Base-by-base conservation (phyloP, 2,797 vertebrate species). In the Sebastes dallii region DNA sequence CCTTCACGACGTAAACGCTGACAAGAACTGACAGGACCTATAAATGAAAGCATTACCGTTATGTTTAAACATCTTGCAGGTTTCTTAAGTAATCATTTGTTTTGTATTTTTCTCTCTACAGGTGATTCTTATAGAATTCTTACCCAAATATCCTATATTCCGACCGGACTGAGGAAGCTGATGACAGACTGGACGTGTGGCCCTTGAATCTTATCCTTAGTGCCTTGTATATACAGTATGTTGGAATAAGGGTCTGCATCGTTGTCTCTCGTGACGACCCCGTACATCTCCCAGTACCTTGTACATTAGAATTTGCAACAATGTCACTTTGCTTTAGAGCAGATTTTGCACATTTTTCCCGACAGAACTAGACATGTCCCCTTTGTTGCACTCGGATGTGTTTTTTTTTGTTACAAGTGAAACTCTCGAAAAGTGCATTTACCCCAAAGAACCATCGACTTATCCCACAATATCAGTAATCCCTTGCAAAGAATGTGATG, bases 51-150 rank as follows among this genome's bases (percentile, higher is more conserved):
- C 32, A n/a, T 71, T 8, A 5, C 24, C 16, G 2, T 56, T 24
- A 20, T 32, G 14, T 78, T 39, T 29, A 10, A 16, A 60, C 18
- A 18, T 27, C 20, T 42, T 56, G 22, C 42, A 16, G 2, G 50
- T 16, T 14, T 32, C 6, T 7, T 56, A 18, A 64, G 42, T 46
- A 5, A 68, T 24, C 2, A 27, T 8, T 64, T 24, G 3, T 76
- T 78, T 84, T 88, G 64, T 79, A 1, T 75, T 36, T 77, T 85
- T 88, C 80, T 86, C 92, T 94, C 93, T 92, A 46, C 90, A 99
- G 99, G 99, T 99, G 93, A 99, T 99, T 97, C 96, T 99, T 96
- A 99, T 99, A 98, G 98, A 99, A 95, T 99, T 99, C 96, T 94
- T 99, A 97, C 98, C 97, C 94, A 99, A 99, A 97, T 99, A 99